Percentiles rank a stretch among this genome's conserved stretches.
Evolutionary conservation across 2,113 vertebrate species (phyloP).

Genomic region (Rhegmatorhina hoffmannsi): DNA sequence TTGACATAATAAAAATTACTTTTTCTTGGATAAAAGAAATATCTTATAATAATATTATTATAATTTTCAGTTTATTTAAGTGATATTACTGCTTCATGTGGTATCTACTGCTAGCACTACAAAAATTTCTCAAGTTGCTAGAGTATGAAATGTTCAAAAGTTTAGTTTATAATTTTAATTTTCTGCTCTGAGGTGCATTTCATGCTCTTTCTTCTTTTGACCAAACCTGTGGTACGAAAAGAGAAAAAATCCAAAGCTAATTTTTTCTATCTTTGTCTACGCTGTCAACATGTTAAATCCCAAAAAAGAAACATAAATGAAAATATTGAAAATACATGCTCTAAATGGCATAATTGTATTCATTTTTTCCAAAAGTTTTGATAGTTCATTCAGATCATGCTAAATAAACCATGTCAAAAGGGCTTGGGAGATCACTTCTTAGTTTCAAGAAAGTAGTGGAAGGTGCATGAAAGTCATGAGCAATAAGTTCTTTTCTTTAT

Average conservation of each 20-base stretch:
- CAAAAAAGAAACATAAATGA: not conserved
- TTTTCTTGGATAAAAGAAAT: not conserved
- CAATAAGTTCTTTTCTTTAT: not conserved
- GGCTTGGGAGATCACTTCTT: not conserved
- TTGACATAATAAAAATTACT: not conserved
- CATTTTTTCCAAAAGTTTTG: not conserved
- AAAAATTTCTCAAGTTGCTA: not conserved
- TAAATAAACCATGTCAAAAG: not conserved
- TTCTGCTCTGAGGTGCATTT: not conserved
- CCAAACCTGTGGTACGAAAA: not conserved
- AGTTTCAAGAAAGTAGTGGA: not conserved
- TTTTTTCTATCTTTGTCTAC: not conserved
- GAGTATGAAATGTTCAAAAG: not conserved
- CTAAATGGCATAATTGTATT: not conserved
- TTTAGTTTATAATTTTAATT: not conserved
- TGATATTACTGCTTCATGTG: not conserved
- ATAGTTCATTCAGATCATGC: not conserved
- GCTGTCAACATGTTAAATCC: fast-evolving
- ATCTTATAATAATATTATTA: not conserved
- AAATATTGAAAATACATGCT: not conserved
- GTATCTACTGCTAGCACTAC: not conserved
- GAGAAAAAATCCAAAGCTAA: fast-evolving
- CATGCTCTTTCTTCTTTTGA: not conserved
- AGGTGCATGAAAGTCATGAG: not conserved
- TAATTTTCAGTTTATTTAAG: not conserved